phyloP scores from a whole-genome alignment of 64 coral and sea anemone genomes.

The Trachythela sp. region DNA sequence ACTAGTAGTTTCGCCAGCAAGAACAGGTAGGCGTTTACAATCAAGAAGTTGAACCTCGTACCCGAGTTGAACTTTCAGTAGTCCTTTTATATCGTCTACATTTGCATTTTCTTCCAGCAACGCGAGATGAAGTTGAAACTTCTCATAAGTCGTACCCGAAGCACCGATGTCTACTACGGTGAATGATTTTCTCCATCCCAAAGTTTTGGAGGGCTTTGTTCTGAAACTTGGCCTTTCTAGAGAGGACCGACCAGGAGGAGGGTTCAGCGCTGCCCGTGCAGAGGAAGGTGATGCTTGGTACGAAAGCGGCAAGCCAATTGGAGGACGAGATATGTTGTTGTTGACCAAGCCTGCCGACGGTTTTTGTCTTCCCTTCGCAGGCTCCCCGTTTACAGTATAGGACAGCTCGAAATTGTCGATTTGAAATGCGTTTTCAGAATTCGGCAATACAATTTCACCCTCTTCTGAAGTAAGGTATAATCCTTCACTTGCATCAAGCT shows the following conservation, averaged over 20 bases:
- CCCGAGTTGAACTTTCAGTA: neutral
- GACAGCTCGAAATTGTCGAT: neutral
- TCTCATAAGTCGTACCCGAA: neutral
- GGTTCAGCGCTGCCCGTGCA: neutral
- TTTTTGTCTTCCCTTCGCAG: neutral
- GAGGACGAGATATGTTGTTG: too few species aligned
- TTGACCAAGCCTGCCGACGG: neutral
- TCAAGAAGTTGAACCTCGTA: neutral
- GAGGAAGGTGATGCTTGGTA: neutral
- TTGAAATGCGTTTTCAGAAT: neutral
- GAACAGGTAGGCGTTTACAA: neutral
- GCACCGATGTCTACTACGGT: neutral
- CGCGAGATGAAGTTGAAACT: neutral
- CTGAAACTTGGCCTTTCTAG: neutral
- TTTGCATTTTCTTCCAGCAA: neutral
- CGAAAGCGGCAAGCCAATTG: too few species aligned
- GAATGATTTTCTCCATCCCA: neutral
- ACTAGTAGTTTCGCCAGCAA: neutral
- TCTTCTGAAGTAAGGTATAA: neutral
- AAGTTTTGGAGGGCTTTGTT: neutral
- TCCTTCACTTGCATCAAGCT: neutral
- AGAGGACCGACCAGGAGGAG: neutral
- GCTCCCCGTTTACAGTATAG: neutral
- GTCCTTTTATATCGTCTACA: neutral
- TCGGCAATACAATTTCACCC: neutral